A percentile compares a stretch with the other conserved stretches of the same genome.
These are phyloP conservation scores for Bovichtus diacanthus DNA, from an alignment of 2,797 vertebrate species.

Conservation along the genomic window DNA sequence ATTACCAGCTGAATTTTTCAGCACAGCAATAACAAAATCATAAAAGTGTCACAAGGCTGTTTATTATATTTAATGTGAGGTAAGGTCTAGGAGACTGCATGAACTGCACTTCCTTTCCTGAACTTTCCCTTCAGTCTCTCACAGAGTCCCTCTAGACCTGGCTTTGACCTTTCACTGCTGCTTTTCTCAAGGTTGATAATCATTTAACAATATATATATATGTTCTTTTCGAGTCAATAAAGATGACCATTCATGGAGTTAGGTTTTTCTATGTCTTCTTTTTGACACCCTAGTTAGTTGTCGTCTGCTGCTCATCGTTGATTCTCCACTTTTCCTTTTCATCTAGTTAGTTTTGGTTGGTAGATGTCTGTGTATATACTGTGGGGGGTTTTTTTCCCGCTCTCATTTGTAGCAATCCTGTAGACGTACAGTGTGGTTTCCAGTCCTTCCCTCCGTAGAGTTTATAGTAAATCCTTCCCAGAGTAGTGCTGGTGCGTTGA, in stretches of 20 bases:
- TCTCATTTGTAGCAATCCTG: constrained; percentile 13
- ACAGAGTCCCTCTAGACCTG: constrained; percentile 20
- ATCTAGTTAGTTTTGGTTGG: constrained; percentile 3
- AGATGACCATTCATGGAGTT: constrained; percentile 90
- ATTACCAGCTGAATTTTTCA: constrained; percentile 13
- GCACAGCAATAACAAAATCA: constrained; percentile 7
- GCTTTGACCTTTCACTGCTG: constrained; percentile 71
- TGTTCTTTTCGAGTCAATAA: constrained; percentile 93
- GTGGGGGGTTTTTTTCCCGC: neutral
- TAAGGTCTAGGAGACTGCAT: constrained; percentile 13
- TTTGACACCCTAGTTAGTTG: constrained; percentile 39
- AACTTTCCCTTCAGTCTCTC: constrained; percentile 31
- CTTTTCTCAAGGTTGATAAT: constrained; percentile 74
- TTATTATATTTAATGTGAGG: constrained; percentile 14
- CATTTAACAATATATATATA: constrained; percentile 85
- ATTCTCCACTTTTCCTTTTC: neutral
- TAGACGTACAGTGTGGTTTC: constrained; percentile 24
- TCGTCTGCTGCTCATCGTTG: constrained; percentile 37
- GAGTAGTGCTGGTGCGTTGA: constrained; percentile 10
- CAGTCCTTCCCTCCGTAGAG: constrained; percentile 3
- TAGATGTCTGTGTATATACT: neutral
- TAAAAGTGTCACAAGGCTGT: constrained; percentile 10
- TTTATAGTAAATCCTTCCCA: constrained; percentile 18
- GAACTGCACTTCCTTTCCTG: constrained; percentile 17
- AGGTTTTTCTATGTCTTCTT: constrained; percentile 69